Evolutionary conservation across 2,888 invertebrate genomes (phyloP), one percentile per base, ranked within the genome.

Genomic region (Cheilosia pagana): DNA sequence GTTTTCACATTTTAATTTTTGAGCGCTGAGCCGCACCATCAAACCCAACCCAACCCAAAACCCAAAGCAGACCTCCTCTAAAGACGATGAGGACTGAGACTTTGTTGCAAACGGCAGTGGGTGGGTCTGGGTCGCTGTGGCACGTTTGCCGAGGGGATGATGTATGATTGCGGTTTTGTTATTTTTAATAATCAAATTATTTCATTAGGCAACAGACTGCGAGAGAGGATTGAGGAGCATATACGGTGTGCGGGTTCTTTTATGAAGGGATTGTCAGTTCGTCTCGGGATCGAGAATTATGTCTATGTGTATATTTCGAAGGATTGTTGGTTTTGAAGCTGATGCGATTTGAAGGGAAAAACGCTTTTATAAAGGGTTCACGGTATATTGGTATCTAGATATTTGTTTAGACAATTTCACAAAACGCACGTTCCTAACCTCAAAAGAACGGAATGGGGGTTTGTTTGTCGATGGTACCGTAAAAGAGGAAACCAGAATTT

Each of bases 151-250:
- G 28, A 14, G 65, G 21, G 67, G 12, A 31, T 76, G 76, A 76
- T 71, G 41, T 71, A 71, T 71, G 77, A 63, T 57, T 53, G 57
- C 16, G 55, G 70, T 77, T 70, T 77, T 77, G 70, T 71, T 70
- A 77, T 78, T 78, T 78, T 78, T 70, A 78, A 78, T 78, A 78
- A 78, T 78, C 77, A 71, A 78, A 78, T 78, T 78, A 71, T 78
- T 78, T 78, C 77, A 78, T 71, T 78, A 78, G 77, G 21, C 43
- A 28, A 23, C 41, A 41, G 53, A 16, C 23, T 31, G 23, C 23
- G 10, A 21, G 12, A 53, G 31, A 14, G 23, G 21, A 8, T 23
- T 50, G 1, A n/a, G 23, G 23, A 50, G 16, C 12, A 10, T 48
- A 12, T 48, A 12, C 23, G 28, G 28, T 8, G 28, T 28, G 23